phyloP scores from a whole-genome alignment of 2,888 invertebrate genomes.

The Scotopteryx bipunctaria region DNA sequence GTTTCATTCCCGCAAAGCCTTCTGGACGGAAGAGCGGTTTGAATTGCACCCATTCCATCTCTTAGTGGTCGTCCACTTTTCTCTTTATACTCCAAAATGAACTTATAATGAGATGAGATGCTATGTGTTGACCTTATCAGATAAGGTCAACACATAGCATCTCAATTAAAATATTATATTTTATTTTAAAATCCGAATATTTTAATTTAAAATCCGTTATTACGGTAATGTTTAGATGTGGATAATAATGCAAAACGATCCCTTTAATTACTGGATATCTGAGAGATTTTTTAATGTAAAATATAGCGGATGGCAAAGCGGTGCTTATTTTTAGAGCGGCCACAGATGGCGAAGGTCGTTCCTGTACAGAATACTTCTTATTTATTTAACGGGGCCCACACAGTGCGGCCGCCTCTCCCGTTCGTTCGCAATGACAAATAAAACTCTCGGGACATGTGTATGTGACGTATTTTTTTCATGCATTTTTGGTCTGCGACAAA shows the following conservation, averaged over 20 bases:
- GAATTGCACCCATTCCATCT: conserved; percentile 41
- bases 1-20: conserved; percentile 44
- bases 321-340: conserved; percentile 68
- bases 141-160: conserved; percentile 5
- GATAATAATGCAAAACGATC: conserved; percentile 35
- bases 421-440: conserved; percentile 50
- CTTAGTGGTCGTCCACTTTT: conserved; percentile 12
- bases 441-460: conserved; percentile 38
- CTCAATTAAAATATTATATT: too few species aligned
- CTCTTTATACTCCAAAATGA: conserved; percentile 3
- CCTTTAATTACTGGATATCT: conserved; percentile 48
- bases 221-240: conserved; percentile 11
- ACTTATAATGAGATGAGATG: conserved; percentile 1
- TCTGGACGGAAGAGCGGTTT: conserved; percentile 38
- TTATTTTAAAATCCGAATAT: too few species aligned
- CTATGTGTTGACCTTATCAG: conserved; percentile 1
- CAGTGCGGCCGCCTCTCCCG: conserved; percentile 49
- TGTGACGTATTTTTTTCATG: conserved; percentile 38
- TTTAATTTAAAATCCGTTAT: too few species aligned
- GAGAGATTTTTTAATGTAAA: conserved; percentile 44
- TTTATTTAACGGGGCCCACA: conserved; percentile 69
- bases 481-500: conserved; percentile 35
- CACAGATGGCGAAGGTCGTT: conserved; percentile 74
- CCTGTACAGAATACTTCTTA: conserved; percentile 65
- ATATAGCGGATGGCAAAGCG: conserved; percentile 41